Percentiles rank a stretch among this genome's conserved stretches.
phyloP scores from a whole-genome alignment of 2,797 vertebrate genomes.

The Alcedo atthis region DNA sequence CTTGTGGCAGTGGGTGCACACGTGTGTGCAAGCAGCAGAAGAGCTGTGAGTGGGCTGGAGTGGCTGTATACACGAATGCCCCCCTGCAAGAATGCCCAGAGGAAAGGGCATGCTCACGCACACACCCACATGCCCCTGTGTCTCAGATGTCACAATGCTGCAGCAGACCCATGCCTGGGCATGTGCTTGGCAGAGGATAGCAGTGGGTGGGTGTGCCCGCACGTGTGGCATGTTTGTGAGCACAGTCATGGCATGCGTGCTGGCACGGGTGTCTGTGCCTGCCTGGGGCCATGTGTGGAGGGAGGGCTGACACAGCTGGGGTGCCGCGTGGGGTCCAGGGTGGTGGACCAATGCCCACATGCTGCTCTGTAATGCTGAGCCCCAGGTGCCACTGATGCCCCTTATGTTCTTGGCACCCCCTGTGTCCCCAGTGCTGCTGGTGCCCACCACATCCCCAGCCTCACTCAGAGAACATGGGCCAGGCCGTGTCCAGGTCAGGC shows the following conservation, averaged over 20 bases:
- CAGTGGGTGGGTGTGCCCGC: rapidly evolving
- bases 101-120: neutral
- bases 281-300: neutral
- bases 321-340: rapidly evolving
- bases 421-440: rapidly evolving
- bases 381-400: neutral
- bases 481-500: conserved; percentile 73
- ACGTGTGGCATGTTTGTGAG: neutral
- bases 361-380: neutral
- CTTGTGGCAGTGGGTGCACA: neutral
- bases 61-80: rapidly evolving
- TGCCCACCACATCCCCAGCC: neutral
- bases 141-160: neutral
- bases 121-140: rapidly evolving
- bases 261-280: neutral
- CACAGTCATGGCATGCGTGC: rapidly evolving
- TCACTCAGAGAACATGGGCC: conserved; percentile 79
- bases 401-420: neutral
- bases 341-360: neutral
- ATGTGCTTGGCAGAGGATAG: neutral
- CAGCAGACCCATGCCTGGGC: neutral
- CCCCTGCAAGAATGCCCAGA: rapidly evolving
- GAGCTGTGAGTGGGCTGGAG: neutral
- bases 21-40: rapidly evolving
- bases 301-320: neutral